phyloP scores from a whole-genome alignment of 1,140 invertebrate genomes.

The Drosophila biarmipes region DNA sequence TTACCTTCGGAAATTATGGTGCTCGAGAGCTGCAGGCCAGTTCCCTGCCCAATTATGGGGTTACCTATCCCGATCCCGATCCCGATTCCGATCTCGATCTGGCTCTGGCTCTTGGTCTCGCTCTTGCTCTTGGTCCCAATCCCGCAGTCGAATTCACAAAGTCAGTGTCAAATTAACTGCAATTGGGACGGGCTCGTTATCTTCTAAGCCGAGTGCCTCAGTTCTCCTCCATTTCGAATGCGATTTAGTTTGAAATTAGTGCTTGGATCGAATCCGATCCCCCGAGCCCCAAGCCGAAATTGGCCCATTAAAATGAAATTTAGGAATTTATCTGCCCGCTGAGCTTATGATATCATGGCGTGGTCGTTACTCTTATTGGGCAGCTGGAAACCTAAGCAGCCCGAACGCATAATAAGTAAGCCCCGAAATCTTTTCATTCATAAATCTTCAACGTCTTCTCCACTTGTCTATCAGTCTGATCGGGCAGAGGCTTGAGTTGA shows the following conservation, averaged over 20 bases:
- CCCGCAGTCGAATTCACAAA: constrained; percentile 39
- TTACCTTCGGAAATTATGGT: constrained; percentile 76
- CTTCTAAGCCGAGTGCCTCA: constrained; percentile 13
- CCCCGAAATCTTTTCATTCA: constrained; percentile 38
- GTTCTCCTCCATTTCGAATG: constrained; percentile 11
- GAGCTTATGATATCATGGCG: constrained; percentile 16
- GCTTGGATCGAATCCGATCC: constrained; percentile 24
- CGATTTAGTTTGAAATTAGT: constrained; percentile 38
- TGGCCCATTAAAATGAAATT: constrained; percentile 48
- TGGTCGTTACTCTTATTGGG: constrained; percentile 40
- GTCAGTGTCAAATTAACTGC: constrained; percentile 64
- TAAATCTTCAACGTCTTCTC: constrained; percentile 23
- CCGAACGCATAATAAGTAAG: constrained; percentile 27
- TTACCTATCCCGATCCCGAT: constrained; percentile 28
- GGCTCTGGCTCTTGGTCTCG: not conserved
- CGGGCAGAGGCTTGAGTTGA: constrained; percentile 42
- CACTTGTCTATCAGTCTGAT: constrained; percentile 18
- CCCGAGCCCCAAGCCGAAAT: constrained; percentile 20
- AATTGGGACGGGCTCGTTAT: constrained; percentile 55
- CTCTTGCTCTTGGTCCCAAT: constrained; percentile 4
- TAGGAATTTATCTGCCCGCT: constrained; percentile 15
- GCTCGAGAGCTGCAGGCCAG: constrained; percentile 51
- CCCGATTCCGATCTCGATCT: not conserved
- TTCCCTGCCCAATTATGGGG: constrained; percentile 66
- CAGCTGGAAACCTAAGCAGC: constrained; percentile 23